A percentile compares a stretch with the other conserved stretches of the same genome.
Evolutionary conservation across 2,113 vertebrate species (phyloP).

Genomic region (Malurus melanocephalus): DNA sequence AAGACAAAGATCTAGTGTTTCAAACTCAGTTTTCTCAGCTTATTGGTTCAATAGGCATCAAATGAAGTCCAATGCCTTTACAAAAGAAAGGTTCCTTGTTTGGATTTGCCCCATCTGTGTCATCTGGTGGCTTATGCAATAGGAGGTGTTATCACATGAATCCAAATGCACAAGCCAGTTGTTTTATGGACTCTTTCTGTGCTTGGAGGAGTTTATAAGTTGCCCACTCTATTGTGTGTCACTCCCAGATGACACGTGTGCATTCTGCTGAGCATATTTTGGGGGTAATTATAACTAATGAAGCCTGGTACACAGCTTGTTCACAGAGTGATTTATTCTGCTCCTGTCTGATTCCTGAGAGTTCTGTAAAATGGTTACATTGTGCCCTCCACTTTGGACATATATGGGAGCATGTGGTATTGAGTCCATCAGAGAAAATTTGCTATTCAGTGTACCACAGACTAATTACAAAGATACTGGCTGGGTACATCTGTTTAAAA

Average conservation of each 20-base stretch:
- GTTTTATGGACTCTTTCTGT: constrained; percentile 95
- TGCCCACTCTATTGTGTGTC: constrained; percentile 85
- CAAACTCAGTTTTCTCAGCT: constrained; percentile 82
- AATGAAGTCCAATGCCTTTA: constrained; percentile 82
- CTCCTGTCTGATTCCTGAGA: constrained; percentile 66
- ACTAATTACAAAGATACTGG: constrained; percentile 43
- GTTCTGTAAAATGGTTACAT: constrained; percentile 64
- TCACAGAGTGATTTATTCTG: constrained; percentile 83
- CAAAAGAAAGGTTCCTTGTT: constrained; percentile 88
- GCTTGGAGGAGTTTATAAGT: constrained; percentile 94
- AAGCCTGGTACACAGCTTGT: constrained; percentile 85
- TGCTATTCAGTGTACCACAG: constrained; percentile 31
- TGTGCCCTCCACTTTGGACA: constrained; percentile 53
- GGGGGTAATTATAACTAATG: constrained; percentile 96
- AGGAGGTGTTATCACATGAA: constrained; percentile 85
- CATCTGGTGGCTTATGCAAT: constrained; percentile 92
- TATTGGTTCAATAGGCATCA: constrained; percentile 89
- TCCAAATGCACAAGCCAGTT: constrained; percentile 87
- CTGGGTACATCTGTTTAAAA: constrained; percentile 37
- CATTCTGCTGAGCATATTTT: constrained; percentile 92
- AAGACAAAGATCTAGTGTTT: constrained; percentile 77
- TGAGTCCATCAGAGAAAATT: constrained; percentile 43
- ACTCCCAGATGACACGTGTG: constrained; percentile 91
- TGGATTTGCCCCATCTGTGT: constrained; percentile 93
- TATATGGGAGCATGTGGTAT: constrained; percentile 37